phyloP scores from a whole-genome alignment of 2,113 vertebrate genomes.

The Baryphthengus martii region DNA sequence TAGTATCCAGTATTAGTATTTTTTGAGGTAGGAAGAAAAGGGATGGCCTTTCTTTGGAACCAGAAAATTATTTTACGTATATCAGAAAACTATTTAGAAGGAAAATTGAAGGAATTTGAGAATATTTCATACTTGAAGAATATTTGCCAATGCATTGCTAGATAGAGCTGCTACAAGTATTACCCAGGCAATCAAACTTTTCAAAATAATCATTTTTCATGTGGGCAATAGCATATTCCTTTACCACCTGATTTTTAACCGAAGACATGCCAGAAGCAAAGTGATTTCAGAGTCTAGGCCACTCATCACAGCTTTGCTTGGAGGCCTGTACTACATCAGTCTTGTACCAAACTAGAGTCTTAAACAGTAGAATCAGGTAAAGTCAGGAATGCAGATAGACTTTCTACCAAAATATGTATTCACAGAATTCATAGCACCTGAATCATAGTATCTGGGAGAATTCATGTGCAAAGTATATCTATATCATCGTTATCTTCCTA shows the following conservation, averaged over 20 bases:
- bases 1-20: not conserved
- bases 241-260: not conserved
- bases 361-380: not conserved
- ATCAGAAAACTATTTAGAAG: not conserved
- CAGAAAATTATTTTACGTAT: not conserved
- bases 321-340: not conserved
- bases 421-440: not conserved
- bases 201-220: not conserved
- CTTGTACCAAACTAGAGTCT: not conserved
- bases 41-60: not conserved
- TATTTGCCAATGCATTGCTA: not conserved
- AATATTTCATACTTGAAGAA: not conserved
- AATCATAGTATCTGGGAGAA: not conserved
- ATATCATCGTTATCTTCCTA: not conserved
- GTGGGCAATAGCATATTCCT: not conserved
- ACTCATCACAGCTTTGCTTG: not conserved
- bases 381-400: not conserved
- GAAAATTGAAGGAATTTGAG: not conserved
- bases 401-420: not conserved
- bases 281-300: not conserved
- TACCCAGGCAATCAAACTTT: not conserved
- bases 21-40: not conserved
- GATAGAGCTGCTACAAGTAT: not conserved
- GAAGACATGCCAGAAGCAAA: not conserved
- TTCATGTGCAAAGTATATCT: not conserved